A percentile compares a stretch with the other conserved stretches of the same genome.
phyloP scores from a whole-genome alignment of 2,888 invertebrate species.

The Drosophila atroscutellata region DNA sequence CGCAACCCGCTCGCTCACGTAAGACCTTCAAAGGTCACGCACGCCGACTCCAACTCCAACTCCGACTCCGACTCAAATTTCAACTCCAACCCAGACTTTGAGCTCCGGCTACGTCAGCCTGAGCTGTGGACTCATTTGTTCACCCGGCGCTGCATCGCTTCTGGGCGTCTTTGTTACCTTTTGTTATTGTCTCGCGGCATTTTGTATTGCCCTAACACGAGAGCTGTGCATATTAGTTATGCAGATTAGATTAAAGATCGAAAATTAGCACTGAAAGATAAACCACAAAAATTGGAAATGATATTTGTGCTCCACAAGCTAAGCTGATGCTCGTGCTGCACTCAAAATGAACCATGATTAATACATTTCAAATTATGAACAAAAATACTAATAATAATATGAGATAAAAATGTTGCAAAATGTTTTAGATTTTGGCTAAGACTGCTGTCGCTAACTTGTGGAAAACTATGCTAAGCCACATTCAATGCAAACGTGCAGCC shows the following conservation, averaged over 20 bases:
- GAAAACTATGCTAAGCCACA: too few relatives aligned
- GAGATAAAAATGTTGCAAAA: background rate
- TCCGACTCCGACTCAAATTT: constrained; percentile 8
- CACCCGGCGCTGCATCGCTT: constrained; percentile 50
- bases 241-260: background rate
- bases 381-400: background rate
- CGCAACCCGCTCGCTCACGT: constrained; percentile 68
- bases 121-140: constrained; percentile 37
- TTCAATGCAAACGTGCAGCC: too few relatives aligned
- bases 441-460: too few relatives aligned
- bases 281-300: background rate
- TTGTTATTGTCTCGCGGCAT: constrained; percentile 22
- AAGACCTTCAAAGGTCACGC: constrained; percentile 77
- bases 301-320: background rate
- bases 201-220: constrained; percentile 27
- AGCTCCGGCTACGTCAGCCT: constrained; percentile 8
- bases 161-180: constrained; percentile 45
- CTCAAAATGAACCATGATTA: background rate
- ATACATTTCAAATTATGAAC: background rate
- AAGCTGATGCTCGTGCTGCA: background rate
- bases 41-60: constrained; percentile 35
- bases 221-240: background rate
- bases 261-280: background rate
- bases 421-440: background rate
- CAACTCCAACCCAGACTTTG: constrained; percentile 8